phyloP scores from a whole-genome alignment of 2,113 vertebrate genomes.

The Procavia capensis region DNA sequence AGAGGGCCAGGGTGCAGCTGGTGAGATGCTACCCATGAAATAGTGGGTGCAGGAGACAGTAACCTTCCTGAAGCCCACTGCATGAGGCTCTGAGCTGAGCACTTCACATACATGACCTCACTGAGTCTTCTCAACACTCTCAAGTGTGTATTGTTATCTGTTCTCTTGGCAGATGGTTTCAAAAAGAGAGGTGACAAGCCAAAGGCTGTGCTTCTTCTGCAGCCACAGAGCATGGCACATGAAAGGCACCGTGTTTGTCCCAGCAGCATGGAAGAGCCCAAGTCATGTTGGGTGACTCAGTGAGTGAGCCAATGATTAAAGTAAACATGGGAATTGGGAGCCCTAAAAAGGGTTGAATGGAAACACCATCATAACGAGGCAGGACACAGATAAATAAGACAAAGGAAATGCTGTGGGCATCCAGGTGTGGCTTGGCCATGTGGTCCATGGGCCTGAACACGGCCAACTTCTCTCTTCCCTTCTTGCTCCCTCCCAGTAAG shows the following conservation, averaged over 20 bases:
- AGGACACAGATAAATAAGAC: no score
- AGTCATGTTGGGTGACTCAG: not conserved
- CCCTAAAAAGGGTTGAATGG: not conserved
- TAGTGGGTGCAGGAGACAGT: not conserved
- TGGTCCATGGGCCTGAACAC: not conserved
- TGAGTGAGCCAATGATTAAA: not conserved
- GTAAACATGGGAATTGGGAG: not conserved
- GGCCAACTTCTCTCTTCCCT: not conserved
- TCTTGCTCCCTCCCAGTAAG: not conserved
- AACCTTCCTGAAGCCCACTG: not conserved
- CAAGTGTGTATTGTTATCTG: not conserved
- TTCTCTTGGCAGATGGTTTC: not conserved
- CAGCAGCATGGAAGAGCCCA: not conserved
- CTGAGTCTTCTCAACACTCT: not conserved
- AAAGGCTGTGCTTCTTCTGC: not conserved
- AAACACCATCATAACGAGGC: not conserved
- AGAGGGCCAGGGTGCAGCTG: fast-evolving
- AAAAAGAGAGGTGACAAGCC: not conserved
- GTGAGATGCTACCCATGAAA: not conserved
- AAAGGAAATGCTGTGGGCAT: fast-evolving
- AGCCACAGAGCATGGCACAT: not conserved
- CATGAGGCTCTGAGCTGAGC: not conserved
- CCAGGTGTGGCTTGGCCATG: not conserved
- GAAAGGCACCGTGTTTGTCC: not conserved
- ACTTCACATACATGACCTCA: not conserved